phyloP scores from a whole-genome alignment of 2,888 invertebrate species.

The Tinea trinotella region DNA sequence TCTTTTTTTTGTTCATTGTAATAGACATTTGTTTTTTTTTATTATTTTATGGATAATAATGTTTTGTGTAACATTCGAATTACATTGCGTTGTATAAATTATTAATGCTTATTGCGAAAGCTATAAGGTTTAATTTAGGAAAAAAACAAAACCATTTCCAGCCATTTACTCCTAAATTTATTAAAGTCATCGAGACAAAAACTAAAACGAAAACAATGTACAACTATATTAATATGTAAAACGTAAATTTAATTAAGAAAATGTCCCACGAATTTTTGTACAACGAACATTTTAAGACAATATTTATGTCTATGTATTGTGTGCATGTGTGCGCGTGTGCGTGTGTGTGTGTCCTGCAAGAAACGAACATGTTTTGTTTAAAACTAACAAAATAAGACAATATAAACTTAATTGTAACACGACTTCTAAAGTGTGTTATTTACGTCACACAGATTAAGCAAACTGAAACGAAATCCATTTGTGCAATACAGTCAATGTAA shows the following conservation, averaged over 20 bases:
- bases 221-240: background rate
- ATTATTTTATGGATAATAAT: too few relatives aligned
- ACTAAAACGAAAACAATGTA: constrained; percentile 16
- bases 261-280: background rate
- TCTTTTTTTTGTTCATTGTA: background rate
- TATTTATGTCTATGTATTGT: constrained; percentile 4
- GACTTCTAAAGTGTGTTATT: constrained; percentile 11
- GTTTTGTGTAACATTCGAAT: too few relatives aligned
- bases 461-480: background rate
- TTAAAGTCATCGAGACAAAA: background rate
- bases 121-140: too few relatives aligned
- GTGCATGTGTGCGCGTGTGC: background rate
- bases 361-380: background rate
- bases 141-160: too few relatives aligned
- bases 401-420: background rate
- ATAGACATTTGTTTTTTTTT: background rate
- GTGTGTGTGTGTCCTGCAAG: background rate
- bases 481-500: background rate
- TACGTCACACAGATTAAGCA: background rate
- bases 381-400: constrained; percentile 8
- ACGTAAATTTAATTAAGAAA: background rate
- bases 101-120: too few relatives aligned
- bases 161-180: too few relatives aligned
- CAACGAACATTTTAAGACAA: background rate
- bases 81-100: too few relatives aligned